These are phyloP conservation scores for Amphiprion percula DNA, from an alignment of 2,113 vertebrate species.

Conservation along the genomic window DNA sequence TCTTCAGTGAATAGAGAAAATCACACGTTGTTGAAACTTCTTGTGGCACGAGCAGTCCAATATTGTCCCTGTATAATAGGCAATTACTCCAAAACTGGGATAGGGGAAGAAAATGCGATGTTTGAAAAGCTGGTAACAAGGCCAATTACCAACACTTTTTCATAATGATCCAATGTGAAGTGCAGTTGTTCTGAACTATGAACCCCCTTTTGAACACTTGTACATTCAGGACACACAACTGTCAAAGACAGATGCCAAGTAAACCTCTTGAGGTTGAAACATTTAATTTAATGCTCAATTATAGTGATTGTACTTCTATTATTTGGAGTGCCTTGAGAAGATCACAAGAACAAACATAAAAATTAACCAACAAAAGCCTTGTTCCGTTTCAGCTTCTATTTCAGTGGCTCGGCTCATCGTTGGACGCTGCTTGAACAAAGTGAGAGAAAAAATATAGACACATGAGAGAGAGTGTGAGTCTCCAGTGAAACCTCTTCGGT, in stretches of 20 bases:
- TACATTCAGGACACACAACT: conserved; percentile 2
- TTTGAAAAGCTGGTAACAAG: conserved; percentile 43
- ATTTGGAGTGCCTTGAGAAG: conserved; percentile 9
- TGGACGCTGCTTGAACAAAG: conserved; percentile 21
- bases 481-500: conserved; percentile 24
- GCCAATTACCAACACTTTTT: conserved; percentile 50
- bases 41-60: conserved; percentile 37
- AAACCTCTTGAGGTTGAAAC: conserved; percentile 37
- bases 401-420: background rate
- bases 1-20: conserved; percentile 52
- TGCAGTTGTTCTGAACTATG: conserved; percentile 2
- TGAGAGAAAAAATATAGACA: background rate
- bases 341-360: conserved; percentile 37
- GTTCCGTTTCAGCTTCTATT: conserved; percentile 14
- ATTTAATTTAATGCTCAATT: conserved; percentile 56
- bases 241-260: conserved; percentile 19
- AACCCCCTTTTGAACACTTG: background rate
- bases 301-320: conserved; percentile 17
- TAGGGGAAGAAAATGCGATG: conserved; percentile 15
- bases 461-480: background rate
- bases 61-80: conserved; percentile 40
- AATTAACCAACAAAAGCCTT: conserved; percentile 3
- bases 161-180: conserved; percentile 37
- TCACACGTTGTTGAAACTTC: conserved; percentile 52
- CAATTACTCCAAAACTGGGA: conserved; percentile 59